Conservation (phyloP, 2,888 invertebrate species). For the Nezara viridula region DNA sequence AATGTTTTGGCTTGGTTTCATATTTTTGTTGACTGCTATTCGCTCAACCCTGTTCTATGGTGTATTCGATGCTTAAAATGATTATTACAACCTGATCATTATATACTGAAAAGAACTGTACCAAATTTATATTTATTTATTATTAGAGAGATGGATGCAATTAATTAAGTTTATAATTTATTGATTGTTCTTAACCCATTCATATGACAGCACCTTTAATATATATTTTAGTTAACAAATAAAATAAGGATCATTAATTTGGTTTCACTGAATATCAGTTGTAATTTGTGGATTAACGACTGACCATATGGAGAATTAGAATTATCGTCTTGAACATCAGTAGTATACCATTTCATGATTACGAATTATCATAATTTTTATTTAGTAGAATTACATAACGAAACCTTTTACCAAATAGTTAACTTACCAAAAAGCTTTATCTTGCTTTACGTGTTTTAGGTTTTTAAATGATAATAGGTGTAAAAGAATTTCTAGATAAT, state of each 20-base stretch:
- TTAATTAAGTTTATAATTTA: not conserved
- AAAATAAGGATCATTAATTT: not conserved
- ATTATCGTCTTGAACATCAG: too few relatives aligned
- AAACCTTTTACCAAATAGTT: not conserved
- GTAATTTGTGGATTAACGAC: not conserved
- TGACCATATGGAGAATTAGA: not conserved
- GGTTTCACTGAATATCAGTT: not conserved
- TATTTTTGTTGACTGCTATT: too few relatives aligned
- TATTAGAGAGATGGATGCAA: not conserved
- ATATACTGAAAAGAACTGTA: not conserved
- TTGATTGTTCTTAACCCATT: not conserved
- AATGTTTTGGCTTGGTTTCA: too few relatives aligned
- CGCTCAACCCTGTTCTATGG: too few relatives aligned
- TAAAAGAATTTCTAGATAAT: not conserved
- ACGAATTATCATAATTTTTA: not conserved
- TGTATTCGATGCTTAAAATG: too few relatives aligned
- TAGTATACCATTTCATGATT: not conserved
- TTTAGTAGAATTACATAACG: not conserved
- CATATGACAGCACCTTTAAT: constrained; percentile 2
- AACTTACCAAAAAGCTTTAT: not conserved
- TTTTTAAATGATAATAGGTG: not conserved
- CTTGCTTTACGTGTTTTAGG: not conserved
- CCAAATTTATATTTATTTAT: not conserved
- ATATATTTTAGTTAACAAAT: not conserved
- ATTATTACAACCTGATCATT: too few relatives aligned